Percentiles rank a stretch among this genome's conserved stretches.
These are phyloP conservation scores for Portevinia maculata DNA, from an alignment of 2,888 invertebrate species.

Conservation along the genomic window DNA sequence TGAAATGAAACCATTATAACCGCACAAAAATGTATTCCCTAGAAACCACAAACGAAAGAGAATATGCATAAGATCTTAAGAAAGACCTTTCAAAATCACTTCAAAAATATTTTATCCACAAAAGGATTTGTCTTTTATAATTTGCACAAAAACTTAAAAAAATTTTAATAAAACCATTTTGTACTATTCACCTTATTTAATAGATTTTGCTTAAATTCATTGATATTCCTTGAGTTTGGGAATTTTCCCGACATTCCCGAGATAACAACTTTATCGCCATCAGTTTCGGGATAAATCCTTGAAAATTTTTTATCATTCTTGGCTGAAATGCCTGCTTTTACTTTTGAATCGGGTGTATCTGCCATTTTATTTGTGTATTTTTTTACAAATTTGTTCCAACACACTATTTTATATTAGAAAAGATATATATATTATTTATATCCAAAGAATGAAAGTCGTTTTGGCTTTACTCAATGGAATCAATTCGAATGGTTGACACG, in stretches of 20 bases:
- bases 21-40: too few relatives aligned
- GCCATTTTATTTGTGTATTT: too few relatives aligned
- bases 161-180: too few relatives aligned
- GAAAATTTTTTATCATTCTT: slow-evolving; percentile 78
- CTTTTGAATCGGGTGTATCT: background rate
- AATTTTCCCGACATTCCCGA: slow-evolving; percentile 86
- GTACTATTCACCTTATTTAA: slow-evolving; percentile 83
- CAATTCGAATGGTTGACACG: background rate
- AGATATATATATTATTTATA: too few relatives aligned
- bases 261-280: slow-evolving; percentile 85
- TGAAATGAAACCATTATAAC: too few relatives aligned
- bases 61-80: background rate
- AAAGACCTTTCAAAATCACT: background rate
- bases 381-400: too few relatives aligned
- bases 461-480: too few relatives aligned
- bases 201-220: slow-evolving; percentile 86
- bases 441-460: too few relatives aligned
- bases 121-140: background rate
- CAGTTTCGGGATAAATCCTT: slow-evolving; percentile 79
- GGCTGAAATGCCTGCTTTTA: slow-evolving; percentile 16
- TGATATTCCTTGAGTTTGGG: slow-evolving; percentile 86
- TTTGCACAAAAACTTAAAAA: background rate
- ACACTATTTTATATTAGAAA: too few relatives aligned
- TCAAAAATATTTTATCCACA: too few relatives aligned
- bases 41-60: background rate